A percentile compares a stretch with the other conserved stretches of the same genome.
phyloP scores from a whole-genome alignment of 2,797 vertebrate species.

The Propithecus perrieri region DNA sequence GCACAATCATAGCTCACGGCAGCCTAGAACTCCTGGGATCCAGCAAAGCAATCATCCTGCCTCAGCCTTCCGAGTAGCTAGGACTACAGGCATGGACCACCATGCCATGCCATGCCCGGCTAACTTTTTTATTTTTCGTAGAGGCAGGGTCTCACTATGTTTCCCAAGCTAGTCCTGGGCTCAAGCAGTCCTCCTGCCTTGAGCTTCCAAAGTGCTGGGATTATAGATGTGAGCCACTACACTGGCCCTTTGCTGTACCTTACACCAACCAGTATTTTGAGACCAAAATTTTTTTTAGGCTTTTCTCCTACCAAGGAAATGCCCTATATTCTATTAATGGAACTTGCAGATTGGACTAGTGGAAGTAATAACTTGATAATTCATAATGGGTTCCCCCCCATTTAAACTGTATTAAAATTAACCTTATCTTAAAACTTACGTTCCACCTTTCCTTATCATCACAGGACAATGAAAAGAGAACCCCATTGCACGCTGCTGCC shows the following conservation, averaged over 20 bases:
- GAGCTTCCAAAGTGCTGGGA: not conserved
- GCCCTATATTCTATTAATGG: not conserved
- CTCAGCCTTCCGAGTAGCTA: not conserved
- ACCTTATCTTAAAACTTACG: constrained; percentile 79
- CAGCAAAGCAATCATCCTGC: not conserved
- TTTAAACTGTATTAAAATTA: constrained; percentile 71
- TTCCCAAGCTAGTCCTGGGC: not conserved
- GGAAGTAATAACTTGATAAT: not conserved
- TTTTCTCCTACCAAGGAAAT: not conserved
- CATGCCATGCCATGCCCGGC: not conserved
- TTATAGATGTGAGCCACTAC: not conserved
- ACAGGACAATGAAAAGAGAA: constrained; percentile 99
- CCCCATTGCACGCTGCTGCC: constrained; percentile 97
- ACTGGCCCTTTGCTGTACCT: not conserved
- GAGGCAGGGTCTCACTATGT: not conserved
- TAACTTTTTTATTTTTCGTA: not conserved
- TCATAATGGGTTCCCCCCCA: constrained; percentile 50
- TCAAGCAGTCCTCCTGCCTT: not conserved
- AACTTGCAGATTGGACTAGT: not conserved
- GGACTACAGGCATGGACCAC: not conserved
- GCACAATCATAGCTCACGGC: not conserved
- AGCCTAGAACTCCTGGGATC: not conserved
- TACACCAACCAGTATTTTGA: not conserved
- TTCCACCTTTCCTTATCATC: constrained; percentile 74
- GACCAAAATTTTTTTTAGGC: not conserved